Conservation (phyloP, 2,888 invertebrate genomes). For the Monopis laevigella region DNA sequence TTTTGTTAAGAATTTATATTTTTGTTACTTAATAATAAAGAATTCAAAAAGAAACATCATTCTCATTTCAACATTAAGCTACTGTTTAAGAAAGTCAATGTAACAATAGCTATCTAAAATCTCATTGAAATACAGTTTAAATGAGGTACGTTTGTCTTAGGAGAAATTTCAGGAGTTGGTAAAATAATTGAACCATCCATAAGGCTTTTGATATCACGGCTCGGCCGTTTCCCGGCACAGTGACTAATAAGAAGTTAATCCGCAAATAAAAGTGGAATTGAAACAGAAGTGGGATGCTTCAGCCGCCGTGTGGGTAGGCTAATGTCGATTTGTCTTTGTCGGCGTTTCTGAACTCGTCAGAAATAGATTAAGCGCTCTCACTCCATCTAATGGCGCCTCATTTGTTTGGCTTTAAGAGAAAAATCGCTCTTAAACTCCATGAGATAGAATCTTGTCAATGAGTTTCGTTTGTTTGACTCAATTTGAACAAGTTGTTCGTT, state of each 20-base stretch:
- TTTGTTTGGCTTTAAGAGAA: slow-evolving; percentile 67
- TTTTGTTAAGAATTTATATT: slow-evolving; percentile 5
- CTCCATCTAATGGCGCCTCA: slow-evolving; percentile 67
- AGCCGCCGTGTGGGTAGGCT: slow-evolving; percentile 63
- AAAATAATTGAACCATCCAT: slow-evolving; percentile 65
- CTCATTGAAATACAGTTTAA: slow-evolving; percentile 8
- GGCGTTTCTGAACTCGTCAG: slow-evolving; percentile 69
- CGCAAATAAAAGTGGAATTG: slow-evolving; percentile 68
- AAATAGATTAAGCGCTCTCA: slow-evolving; percentile 68
- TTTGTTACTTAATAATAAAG: background rate
- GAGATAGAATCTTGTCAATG: slow-evolving; percentile 58
- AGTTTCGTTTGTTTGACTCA: slow-evolving; percentile 55
- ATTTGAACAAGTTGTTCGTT: slow-evolving; percentile 29
- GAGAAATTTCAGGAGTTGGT: slow-evolving; percentile 39
- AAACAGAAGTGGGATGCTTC: slow-evolving; percentile 63
- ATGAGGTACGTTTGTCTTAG: slow-evolving; percentile 11
- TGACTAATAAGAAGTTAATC: slow-evolving; percentile 69
- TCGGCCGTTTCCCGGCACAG: slow-evolving; percentile 45
- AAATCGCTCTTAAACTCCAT: slow-evolving; percentile 61
- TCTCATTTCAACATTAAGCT: background rate
- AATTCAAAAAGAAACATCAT: too few species aligned
- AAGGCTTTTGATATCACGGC: slow-evolving; percentile 58
- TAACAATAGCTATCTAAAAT: background rate
- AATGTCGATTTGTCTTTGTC: slow-evolving; percentile 67
- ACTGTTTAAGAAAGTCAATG: background rate